Conservation (phyloP, 2,888 invertebrate genomes). For the Parochlus steinenii region DNA sequence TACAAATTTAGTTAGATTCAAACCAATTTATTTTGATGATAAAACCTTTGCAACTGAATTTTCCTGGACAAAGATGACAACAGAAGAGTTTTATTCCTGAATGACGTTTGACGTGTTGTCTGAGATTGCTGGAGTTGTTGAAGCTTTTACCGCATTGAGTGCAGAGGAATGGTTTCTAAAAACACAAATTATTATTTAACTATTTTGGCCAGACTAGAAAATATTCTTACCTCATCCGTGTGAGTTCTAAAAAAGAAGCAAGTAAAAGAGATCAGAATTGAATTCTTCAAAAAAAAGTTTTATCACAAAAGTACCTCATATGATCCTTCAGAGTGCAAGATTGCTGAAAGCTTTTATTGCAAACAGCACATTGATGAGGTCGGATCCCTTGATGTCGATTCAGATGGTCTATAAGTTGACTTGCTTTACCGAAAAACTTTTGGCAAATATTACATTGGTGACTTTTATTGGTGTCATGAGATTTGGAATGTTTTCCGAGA, state of each 20-base stretch:
- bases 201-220: too few species aligned
- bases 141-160: conserved; percentile 6
- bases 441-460: conserved; percentile 38
- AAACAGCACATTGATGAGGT: conserved; percentile 39
- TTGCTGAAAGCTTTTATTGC: conserved; percentile 34
- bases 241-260: too few species aligned
- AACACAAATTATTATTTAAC: too few species aligned
- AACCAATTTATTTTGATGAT: too few species aligned
- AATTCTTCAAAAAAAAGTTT: too few species aligned
- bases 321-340: conserved; percentile 9
- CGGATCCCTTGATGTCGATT: conserved; percentile 38
- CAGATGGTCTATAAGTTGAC: conserved; percentile 39
- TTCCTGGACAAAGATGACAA: conserved; percentile 7
- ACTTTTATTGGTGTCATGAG: conserved; percentile 35
- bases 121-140: conserved; percentile 8
- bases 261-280: too few species aligned
- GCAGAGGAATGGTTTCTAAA: conserved; percentile 11
- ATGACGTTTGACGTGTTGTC: conserved; percentile 11
- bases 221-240: too few species aligned
- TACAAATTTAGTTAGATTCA: too few species aligned
- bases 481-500: conserved; percentile 33
- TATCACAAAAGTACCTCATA: too few species aligned
- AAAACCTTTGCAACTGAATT: conserved; percentile 9
- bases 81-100: conserved; percentile 4
- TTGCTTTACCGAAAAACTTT: conserved; percentile 38